These are phyloP conservation scores for Diaprepes abbreviatus DNA, from an alignment of 2,888 invertebrate species.

Conservation along the genomic window DNA sequence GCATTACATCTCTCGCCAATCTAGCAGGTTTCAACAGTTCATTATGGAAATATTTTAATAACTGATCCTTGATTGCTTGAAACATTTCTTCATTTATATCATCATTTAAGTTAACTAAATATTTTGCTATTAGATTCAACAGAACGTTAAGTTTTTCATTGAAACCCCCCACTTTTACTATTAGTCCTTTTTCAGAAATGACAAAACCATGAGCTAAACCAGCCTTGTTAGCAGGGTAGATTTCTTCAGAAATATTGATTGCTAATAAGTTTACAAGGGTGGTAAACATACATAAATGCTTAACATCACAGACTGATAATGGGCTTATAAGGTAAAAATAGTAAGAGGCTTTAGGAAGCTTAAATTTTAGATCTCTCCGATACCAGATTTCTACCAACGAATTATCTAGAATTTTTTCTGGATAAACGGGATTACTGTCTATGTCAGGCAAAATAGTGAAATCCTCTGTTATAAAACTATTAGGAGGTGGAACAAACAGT, in stretches of 20 bases:
- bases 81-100: slow-evolving; percentile 76
- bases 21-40: slow-evolving; percentile 79
- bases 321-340: slow-evolving; percentile 82
- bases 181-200: slow-evolving; percentile 51
- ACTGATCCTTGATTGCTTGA: slow-evolving; percentile 78
- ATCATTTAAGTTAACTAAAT: slow-evolving; percentile 73
- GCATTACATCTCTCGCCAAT: slow-evolving; percentile 74
- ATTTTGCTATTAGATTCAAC: slow-evolving; percentile 77
- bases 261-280: slow-evolving; percentile 51
- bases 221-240: slow-evolving; percentile 54
- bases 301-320: slow-evolving; percentile 73
- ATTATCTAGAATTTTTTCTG: slow-evolving; percentile 73
- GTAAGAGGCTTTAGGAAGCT: slow-evolving; percentile 82
- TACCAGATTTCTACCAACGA: slow-evolving; percentile 82
- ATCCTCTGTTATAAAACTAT: slow-evolving; percentile 80
- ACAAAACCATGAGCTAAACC: slow-evolving; percentile 48
- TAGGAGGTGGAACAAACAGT: slow-evolving; percentile 79
- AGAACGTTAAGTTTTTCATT: slow-evolving; percentile 68
- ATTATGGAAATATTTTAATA: slow-evolving; percentile 79
- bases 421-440: slow-evolving; percentile 66
- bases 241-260: slow-evolving; percentile 54
- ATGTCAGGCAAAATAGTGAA: slow-evolving; percentile 74
- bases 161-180: slow-evolving; percentile 54
- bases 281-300: slow-evolving; percentile 62
- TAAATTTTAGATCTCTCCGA: slow-evolving; percentile 86